Percentiles rank a stretch among this genome's conserved stretches.
phyloP scores from a whole-genome alignment of 2,797 vertebrate species.

The Nothura maculosa region DNA sequence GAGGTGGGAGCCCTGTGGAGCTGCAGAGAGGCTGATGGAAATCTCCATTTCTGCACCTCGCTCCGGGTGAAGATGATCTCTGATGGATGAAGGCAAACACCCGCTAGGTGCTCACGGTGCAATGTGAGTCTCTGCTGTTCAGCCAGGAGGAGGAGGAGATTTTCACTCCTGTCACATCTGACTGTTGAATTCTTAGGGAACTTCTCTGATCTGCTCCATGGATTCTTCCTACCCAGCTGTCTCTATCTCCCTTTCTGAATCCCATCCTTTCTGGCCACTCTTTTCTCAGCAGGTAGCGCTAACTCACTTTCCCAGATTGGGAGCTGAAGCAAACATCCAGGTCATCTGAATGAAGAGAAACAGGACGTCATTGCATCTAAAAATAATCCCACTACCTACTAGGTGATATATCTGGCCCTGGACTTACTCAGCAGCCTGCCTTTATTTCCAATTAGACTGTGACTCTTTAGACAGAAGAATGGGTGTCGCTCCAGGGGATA shows the following conservation, averaged over 20 bases:
- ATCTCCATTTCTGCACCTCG: background rate
- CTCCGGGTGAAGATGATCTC: background rate
- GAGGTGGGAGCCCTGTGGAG: background rate
- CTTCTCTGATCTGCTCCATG: background rate
- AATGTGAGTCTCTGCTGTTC: background rate
- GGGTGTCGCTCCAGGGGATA: background rate
- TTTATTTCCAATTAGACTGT: constrained; percentile 34
- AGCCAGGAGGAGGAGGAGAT: background rate
- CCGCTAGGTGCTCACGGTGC: background rate
- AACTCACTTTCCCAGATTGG: background rate
- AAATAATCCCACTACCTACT: constrained; percentile 45
- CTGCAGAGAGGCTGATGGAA: background rate
- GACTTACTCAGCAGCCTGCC: constrained; percentile 39
- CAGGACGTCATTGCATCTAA: constrained; percentile 45
- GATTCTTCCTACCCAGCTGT: background rate
- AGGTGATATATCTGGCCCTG: constrained; percentile 29
- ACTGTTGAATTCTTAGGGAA: background rate
- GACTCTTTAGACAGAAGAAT: background rate
- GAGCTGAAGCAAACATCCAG: constrained; percentile 25
- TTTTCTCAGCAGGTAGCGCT: background rate
- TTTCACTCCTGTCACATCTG: background rate
- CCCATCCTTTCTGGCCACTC: background rate
- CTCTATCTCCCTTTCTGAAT: background rate
- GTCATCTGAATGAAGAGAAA: constrained; percentile 42
- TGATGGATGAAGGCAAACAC: background rate